Conservation (phyloP, 2,888 invertebrate species). For the Lithophane semibrunnea region DNA sequence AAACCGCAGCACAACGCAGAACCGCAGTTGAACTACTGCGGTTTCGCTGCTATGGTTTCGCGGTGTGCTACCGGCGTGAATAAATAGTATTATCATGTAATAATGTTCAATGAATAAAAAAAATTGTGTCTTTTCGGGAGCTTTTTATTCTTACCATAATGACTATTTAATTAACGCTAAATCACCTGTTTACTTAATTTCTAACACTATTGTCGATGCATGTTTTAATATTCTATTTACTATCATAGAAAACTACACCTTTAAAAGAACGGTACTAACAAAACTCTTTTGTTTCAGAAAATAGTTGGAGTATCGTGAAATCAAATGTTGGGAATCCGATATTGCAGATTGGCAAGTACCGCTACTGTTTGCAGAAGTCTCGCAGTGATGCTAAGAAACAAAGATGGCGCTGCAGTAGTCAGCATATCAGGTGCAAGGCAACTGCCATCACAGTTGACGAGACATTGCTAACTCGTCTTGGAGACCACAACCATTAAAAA, state of each 20-base stretch:
- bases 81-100: no score
- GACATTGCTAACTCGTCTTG: conserved; percentile 29
- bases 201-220: conserved; percentile 2
- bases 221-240: background rate
- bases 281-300: conserved; percentile 24
- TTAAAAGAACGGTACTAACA: background rate
- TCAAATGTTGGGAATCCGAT: conserved; percentile 70
- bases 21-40: no score
- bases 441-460: conserved; percentile 47
- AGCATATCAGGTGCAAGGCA: conserved; percentile 57
- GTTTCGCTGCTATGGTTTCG: no score
- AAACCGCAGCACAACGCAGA: no score
- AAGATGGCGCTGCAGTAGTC: conserved; percentile 68
- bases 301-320: conserved; percentile 38
- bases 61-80: no score
- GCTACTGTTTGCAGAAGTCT: conserved; percentile 65
- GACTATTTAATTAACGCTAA: background rate
- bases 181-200: background rate
- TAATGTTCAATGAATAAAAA: conserved; percentile 7
- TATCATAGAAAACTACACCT: background rate
- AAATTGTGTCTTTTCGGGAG: background rate
- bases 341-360: conserved; percentile 68
- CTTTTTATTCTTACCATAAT: background rate
- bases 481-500: conserved; percentile 52
- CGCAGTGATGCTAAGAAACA: conserved; percentile 47